A percentile compares a stretch with the other conserved stretches of the same genome.
phyloP scores from a whole-genome alignment of 2,888 invertebrate species.

The Mesopsocus fuscifrons region DNA sequence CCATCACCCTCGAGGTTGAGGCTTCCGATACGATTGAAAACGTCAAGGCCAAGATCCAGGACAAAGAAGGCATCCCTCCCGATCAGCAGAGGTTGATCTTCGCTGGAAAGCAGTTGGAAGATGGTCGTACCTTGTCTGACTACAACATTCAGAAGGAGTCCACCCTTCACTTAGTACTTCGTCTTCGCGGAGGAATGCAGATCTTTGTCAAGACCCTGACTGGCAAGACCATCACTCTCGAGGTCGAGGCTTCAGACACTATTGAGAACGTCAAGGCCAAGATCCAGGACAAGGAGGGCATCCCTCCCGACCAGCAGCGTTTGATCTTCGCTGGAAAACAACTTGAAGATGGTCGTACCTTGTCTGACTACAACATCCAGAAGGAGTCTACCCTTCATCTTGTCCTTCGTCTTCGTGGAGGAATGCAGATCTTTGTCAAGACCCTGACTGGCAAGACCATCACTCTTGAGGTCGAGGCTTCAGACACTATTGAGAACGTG shows the following conservation, averaged over 20 bases:
- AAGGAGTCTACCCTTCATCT: slow-evolving; percentile 31
- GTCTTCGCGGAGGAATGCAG: slow-evolving; percentile 7
- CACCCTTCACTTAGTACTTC: no score
- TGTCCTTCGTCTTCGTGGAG: slow-evolving; percentile 34
- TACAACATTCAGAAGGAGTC: slow-evolving; percentile 1
- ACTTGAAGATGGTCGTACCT: slow-evolving; percentile 28
- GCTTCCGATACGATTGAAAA: no score
- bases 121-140: slow-evolving; percentile 29
- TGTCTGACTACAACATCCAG: slow-evolving; percentile 35
- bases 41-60: no score
- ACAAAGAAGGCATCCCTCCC: no score
- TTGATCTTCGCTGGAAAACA: slow-evolving; percentile 17
- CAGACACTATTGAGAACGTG: slow-evolving; percentile 33
- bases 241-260: slow-evolving; percentile 27
- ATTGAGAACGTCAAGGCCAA: slow-evolving; percentile 8
- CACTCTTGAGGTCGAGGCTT: slow-evolving; percentile 33
- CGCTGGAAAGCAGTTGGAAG: slow-evolving; percentile 35
- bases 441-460: slow-evolving; percentile 86
- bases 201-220: slow-evolving; percentile 25
- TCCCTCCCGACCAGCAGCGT: slow-evolving; percentile 7
- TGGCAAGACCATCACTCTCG: slow-evolving; percentile 18
- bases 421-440: slow-evolving; percentile 92
- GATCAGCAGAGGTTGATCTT: no score
- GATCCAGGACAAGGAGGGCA: slow-evolving; percentile 7
- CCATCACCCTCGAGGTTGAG: no score